A percentile compares a stretch with the other conserved stretches of the same genome.
phyloP scores from a whole-genome alignment of 2,888 invertebrate species.

The Metacarcinus magister region DNA sequence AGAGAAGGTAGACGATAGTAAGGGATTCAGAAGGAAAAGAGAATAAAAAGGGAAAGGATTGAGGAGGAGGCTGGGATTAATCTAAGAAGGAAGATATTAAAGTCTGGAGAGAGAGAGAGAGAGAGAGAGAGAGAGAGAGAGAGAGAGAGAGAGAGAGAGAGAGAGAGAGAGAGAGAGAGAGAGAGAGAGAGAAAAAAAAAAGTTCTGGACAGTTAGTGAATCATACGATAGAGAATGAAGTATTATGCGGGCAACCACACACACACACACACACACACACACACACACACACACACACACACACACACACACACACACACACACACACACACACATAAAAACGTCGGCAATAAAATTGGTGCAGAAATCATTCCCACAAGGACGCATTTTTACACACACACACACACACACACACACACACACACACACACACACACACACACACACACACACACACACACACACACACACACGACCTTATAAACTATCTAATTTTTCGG shows the following conservation, averaged over 20 bases:
- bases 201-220: neutral
- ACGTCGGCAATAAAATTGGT: constrained; percentile 8
- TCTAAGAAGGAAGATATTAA: neutral
- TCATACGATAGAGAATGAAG: neutral
- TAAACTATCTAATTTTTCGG: neutral
- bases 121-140: constrained; percentile 34
- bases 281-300: constrained; percentile 47
- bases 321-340: constrained; percentile 2
- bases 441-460: constrained; percentile 17
- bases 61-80: neutral
- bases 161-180: constrained; percentile 8
- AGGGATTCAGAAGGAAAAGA: neutral
- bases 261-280: constrained; percentile 43
- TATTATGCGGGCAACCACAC: neutral
- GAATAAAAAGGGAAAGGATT: neutral
- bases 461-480: neutral
- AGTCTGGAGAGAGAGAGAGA: neutral
- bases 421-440: constrained; percentile 14
- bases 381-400: constrained; percentile 26
- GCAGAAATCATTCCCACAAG: neutral
- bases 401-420: neutral
- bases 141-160: constrained; percentile 51
- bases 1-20: neutral
- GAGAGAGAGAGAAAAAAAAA: neutral
- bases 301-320: constrained; percentile 35